Evolutionary conservation across 2,113 vertebrate species (phyloP), one percentile per base, ranked within the genome.

Genomic region (Marmota monax): DNA sequence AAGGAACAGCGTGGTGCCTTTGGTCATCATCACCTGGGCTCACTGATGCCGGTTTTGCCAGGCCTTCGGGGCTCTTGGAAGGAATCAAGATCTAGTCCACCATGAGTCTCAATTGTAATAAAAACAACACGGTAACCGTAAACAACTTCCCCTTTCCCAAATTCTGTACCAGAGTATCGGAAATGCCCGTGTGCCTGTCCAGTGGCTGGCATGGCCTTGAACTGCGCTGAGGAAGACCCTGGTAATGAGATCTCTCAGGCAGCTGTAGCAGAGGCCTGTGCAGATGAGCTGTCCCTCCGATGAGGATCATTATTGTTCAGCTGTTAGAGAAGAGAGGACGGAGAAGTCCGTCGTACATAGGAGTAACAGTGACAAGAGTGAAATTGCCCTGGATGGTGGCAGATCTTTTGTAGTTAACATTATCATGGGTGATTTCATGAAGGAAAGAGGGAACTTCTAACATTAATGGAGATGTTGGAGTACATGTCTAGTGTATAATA

Each of bases 331-430:
- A 58, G 69, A 63, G 23, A 84, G 37, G 23, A 14, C 6, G 27
- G 18, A 90, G 58, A 34, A 27, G 32, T 80, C 80, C 61, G 34
- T 14, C 25, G 39, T 73, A 69, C 86, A 69, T 70, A 80, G 79
- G 79, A 87, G n/a, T 61, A 69, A 91, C 48, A 77, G 29, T 13
- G 76, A 37, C 37, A 37, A 32, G 12, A n/a, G 86, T 39, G 83
- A 92, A 72, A 77, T 84, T 13, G 23, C 56, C 51, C 0, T n/a
- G 58, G 78, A 80, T 88, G 90, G 90, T 13, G 92, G 63, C 27
- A 16, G 78, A 45, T 76, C 61, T 93, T 76, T 32, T 51, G 80
- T 79, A 69, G 91, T 88, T 94, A 85, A 72, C 45, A 32, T 76
- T 51, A 92, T 79, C 42, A 37, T 1, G 56, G 90, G 76, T 51